Conservation (phyloP, 2,888 invertebrate genomes). For the Perdita meconis region DNA sequence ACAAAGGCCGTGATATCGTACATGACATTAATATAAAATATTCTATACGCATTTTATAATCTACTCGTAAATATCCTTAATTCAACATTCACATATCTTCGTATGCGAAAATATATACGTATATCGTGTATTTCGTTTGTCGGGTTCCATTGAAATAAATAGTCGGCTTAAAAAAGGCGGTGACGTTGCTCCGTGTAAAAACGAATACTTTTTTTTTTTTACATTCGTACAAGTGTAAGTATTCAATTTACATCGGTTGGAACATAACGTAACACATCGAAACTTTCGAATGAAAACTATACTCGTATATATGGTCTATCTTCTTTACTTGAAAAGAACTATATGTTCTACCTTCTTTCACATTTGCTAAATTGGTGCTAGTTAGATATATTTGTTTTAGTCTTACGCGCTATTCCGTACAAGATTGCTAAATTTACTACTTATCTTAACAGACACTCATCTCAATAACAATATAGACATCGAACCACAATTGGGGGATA, state of each 20-base stretch:
- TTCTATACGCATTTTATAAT: conserved; percentile 55
- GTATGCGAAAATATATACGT: conserved; percentile 16
- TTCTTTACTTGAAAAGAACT: conserved; percentile 37
- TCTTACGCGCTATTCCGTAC: conserved; percentile 54
- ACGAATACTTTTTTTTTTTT: conserved; percentile 50
- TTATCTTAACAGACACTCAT: conserved; percentile 57
- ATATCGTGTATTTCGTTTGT: conserved; percentile 31
- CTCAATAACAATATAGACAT: conserved; percentile 63
- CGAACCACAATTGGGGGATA: conserved; percentile 50
- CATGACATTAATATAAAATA: conserved; percentile 60
- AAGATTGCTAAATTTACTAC: conserved; percentile 51
- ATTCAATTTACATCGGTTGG: conserved; percentile 52
- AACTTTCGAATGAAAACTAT: conserved; percentile 38
- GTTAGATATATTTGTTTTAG: conserved; percentile 44
- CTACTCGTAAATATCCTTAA: conserved; percentile 49
- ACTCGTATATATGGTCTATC: conserved; percentile 27
- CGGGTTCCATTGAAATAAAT: conserved; percentile 42
- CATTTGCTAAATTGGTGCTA: conserved; percentile 50
- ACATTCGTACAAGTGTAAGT: conserved; percentile 54
- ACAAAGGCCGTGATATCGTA: conserved; percentile 61
- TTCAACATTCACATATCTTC: conserved; percentile 47
- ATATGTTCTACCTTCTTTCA: conserved; percentile 31
- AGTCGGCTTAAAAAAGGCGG: conserved; percentile 45
- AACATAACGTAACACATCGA: conserved; percentile 51
- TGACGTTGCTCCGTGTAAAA: conserved; percentile 52